Evolutionary conservation across 2,888 invertebrate species (phyloP).

Genomic region (Caprella mutica): DNA sequence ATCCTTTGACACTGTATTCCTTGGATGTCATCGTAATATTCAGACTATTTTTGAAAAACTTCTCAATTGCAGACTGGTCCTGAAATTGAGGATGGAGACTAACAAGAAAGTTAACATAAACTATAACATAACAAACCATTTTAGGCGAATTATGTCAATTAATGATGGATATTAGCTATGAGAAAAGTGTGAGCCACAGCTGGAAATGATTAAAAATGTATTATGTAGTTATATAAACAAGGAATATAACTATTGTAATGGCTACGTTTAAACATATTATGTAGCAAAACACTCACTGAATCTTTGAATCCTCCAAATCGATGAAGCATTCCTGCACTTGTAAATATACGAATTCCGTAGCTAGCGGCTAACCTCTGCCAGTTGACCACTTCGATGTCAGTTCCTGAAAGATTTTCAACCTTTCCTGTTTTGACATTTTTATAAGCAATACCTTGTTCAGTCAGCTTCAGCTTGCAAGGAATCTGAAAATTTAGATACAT

Average conservation of each 20-base stretch:
- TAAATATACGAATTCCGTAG: conserved; percentile 76
- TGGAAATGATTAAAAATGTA: no score
- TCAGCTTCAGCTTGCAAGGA: conserved; percentile 79
- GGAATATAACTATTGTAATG: no score
- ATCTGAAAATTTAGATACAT: conserved; percentile 51
- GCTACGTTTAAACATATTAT: no score
- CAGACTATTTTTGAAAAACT: conserved; percentile 74
- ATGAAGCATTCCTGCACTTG: conserved; percentile 78
- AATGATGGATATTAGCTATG: no score
- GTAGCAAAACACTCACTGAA: conserved; percentile 51
- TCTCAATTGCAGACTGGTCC: conserved; percentile 86
- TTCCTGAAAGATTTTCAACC: conserved; percentile 72
- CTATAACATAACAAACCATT: not conserved
- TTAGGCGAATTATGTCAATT: no score
- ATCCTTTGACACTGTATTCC: conserved; percentile 87
- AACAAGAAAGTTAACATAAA: no score
- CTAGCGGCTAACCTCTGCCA: conserved; percentile 85
- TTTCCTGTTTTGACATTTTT: conserved; percentile 95
- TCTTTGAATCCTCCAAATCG: conserved; percentile 92
- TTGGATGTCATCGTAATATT: conserved; percentile 76
- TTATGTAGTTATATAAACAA: no score
- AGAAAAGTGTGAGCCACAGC: no score
- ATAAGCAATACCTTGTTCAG: conserved; percentile 77
- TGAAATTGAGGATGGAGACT: conserved; percentile 41
- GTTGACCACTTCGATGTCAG: conserved; percentile 78